Evolutionary conservation across 1,140 invertebrate species (phyloP), one percentile per base, ranked within the genome.

Genomic region (Coptotermes formosanus): DNA sequence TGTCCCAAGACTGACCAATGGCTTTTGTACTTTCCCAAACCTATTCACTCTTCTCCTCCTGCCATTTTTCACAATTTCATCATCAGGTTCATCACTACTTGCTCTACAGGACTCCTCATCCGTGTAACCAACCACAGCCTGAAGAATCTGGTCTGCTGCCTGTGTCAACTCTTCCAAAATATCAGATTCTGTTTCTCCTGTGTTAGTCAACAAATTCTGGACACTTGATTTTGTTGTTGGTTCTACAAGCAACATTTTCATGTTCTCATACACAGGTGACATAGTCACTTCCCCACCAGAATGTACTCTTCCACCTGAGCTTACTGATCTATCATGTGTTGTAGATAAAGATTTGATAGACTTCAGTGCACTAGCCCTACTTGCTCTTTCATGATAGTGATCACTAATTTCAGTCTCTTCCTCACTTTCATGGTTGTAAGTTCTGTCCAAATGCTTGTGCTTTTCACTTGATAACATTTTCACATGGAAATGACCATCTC

Each of bases 141-240:
- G 89, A 14, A 93, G 88, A 83, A 93, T 92, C 89, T 92, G 90
- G 89, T 92, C 92, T 14, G 92, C 92, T 25, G 92, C 92, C 88
- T 90, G 91, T 12, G 92, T 93, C 82, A 93, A 88, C 87, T 92
- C 92, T 82, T 92, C 92, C 82, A 93, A 88, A 82, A 93, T 92
- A 4, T 88, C 88, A 86, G 89, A 88, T 82, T 90, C 90, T 55
- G 88, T 82, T 32, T 87, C 86, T 16, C 14, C 45, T 30, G 23
- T 25, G 14, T 75, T 25, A 55, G 52, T 19, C 19, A 55, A 19
- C 52, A 55, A 4, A 55, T 55, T 55, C 25, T 75, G 64, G 14
- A n/a, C 16, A 75, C n/a, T 75, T 11, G 64, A 75, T 75, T 75
- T 75, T 75, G 25, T 30, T 30, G n/a, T 75, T 25, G 64, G n/a